Evolutionary conservation across 2,113 vertebrate genomes (phyloP).

Genomic region (Bos indicus): DNA sequence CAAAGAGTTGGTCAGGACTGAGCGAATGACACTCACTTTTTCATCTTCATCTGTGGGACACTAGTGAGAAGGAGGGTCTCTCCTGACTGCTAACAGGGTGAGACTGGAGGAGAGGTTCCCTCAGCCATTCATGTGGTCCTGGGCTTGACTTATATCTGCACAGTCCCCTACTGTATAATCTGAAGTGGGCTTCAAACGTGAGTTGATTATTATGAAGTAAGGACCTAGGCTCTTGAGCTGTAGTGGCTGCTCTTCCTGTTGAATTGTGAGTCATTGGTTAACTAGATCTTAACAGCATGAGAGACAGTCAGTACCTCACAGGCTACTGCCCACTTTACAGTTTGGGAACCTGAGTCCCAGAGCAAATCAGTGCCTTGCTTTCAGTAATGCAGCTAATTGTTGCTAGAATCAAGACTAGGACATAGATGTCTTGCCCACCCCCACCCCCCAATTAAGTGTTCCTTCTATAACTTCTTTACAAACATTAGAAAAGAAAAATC

Average conservation of each 20-base stretch:
- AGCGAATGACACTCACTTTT: neutral
- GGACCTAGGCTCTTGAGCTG: neutral
- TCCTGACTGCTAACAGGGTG: neutral
- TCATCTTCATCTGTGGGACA: neutral
- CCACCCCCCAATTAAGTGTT: neutral
- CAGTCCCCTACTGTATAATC: neutral
- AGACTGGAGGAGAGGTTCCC: neutral
- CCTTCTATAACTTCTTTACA: neutral
- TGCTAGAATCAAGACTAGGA: neutral
- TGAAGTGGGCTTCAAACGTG: neutral
- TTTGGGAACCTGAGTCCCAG: neutral
- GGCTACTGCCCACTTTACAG: neutral
- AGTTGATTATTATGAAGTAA: neutral
- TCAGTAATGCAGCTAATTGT: neutral
- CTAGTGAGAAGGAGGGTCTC: neutral
- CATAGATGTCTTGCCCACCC: neutral
- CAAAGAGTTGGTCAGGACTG: neutral
- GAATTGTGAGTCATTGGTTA: neutral
- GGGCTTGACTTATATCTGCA: neutral
- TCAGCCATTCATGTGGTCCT: accelerated
- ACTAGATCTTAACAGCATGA: no score
- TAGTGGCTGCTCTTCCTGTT: neutral
- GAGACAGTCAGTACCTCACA: neutral
- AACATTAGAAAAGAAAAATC: neutral
- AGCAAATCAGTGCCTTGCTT: neutral